Percentiles rank a stretch among this genome's conserved stretches.
phyloP scores from a whole-genome alignment of 2,888 invertebrate genomes.

The Eupithecia pulchellata region DNA sequence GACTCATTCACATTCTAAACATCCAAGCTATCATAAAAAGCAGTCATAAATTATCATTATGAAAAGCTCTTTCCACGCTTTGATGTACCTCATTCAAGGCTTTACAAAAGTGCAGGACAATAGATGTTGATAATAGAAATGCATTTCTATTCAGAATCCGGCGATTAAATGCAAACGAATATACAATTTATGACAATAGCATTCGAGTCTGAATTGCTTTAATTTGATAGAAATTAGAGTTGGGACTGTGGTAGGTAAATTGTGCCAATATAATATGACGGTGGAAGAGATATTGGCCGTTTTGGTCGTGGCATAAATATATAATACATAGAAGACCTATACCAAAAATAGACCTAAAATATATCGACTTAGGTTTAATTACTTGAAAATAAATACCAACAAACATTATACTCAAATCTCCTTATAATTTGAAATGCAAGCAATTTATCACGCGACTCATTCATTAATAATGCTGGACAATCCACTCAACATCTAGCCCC shows the following conservation, averaged over 20 bases:
- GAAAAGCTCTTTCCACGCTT: conserved; percentile 2
- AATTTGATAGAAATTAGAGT: conserved; percentile 24
- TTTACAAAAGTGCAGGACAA: conserved; percentile 9
- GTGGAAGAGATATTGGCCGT: too few relatives aligned
- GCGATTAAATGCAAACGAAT: conserved; percentile 6
- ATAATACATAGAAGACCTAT: too few relatives aligned
- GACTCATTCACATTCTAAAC: not conserved
- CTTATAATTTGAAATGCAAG: not conserved
- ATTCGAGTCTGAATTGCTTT: conserved; percentile 21
- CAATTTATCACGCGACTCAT: not conserved
- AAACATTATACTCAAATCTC: not conserved
- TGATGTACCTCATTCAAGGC: not conserved
- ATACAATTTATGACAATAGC: conserved; percentile 23
- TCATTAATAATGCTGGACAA: too few relatives aligned
- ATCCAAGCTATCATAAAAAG: not conserved
- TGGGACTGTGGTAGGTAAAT: not conserved
- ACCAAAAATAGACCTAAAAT: too few relatives aligned
- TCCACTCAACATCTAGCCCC: too few relatives aligned
- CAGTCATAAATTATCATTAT: conserved; percentile 2
- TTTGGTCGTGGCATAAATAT: too few relatives aligned
- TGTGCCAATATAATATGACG: too few relatives aligned
- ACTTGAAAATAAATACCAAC: too few relatives aligned
- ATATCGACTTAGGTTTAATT: too few relatives aligned
- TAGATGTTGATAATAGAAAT: not conserved
- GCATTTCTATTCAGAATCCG: not conserved